Conservation (phyloP, 1,140 invertebrate genomes). For the Coenobita brevimanus region DNA sequence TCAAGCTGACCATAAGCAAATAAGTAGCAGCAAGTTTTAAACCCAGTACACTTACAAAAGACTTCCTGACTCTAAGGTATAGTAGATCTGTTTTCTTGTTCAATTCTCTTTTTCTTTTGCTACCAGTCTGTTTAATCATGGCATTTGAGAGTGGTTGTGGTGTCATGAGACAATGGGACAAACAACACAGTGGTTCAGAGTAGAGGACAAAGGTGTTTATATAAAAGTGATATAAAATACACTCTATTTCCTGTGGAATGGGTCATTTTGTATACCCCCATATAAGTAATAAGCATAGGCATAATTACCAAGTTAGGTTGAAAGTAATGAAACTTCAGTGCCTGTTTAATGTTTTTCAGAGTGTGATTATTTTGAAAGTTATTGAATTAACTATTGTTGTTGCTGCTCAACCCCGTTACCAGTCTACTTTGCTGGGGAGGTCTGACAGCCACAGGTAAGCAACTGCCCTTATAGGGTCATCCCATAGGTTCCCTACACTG, state of each 20-base stretch:
- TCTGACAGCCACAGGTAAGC: too few species aligned
- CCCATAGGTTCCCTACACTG: too few species aligned
- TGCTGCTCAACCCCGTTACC: too few species aligned
- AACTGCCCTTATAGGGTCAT: too few species aligned
- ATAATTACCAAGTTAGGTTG: too few species aligned
- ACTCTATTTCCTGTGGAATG: conserved; percentile 66
- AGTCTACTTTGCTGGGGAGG: too few species aligned
- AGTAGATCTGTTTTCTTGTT: conserved; percentile 37
- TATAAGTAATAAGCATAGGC: too few species aligned
- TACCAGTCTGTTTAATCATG: conserved; percentile 60
- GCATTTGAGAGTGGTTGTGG: conserved; percentile 62
- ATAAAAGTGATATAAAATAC: conserved; percentile 68
- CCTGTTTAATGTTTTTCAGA: too few species aligned
- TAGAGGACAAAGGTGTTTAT: conserved; percentile 68
- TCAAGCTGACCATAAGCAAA: conserved; percentile 25
- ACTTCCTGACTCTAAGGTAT: conserved; percentile 39
- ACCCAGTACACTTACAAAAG: conserved; percentile 20
- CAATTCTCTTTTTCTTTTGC: conserved; percentile 27
- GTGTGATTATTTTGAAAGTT: too few species aligned
- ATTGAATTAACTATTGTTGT: too few species aligned
- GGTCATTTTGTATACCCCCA: conserved; percentile 2
- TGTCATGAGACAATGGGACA: conserved; percentile 56
- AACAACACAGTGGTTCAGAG: conserved; percentile 61
- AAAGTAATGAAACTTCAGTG: too few species aligned
- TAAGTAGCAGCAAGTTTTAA: conserved; percentile 29